Evolutionary conservation across 2,113 vertebrate species (phyloP), one percentile per base, ranked within the genome.

Genomic region (Apistogramma diplotaenia): DNA sequence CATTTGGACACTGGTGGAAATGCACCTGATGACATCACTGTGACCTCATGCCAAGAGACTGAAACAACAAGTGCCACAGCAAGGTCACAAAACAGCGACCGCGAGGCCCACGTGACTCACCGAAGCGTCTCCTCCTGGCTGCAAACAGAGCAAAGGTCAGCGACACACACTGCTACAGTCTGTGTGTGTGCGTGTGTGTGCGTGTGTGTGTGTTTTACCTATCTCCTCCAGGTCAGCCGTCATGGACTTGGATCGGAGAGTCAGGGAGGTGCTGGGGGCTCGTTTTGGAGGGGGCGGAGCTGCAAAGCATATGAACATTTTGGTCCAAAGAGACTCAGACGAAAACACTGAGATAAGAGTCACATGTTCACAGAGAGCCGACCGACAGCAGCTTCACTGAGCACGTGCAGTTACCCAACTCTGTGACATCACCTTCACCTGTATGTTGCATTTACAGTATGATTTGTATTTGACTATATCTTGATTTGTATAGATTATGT

Each of bases 161-260:
- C 73, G 61, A 86, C 74, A 81, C 62, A 58, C 57, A 79, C 62
- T 21, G 37, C 75, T 74, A n/a, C 25, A 35, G 56, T 70, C n/a
- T 35, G 31, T 71, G 56, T 74, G 77, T 67, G 53, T 56, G 33
- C 74, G 53, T 75, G 72, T 43, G 57, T 65, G 46, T 81, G 58
- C 51, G 58, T 79, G 37, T 70, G 31, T 61, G 70, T 78, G 2
- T 67, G 58, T 74, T 94, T 80, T 86, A 99, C 98, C 98, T 77
- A 99, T 96, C 87, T 99, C 98, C 84, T 99, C 98, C 54, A 99
- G 96, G 89, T 99, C 98, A 2, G 98, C 97, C 0, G 98, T 99
- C 98, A 99, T 99, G 91, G 98, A 99, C 89, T 99, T 99, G 95
- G 98, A 99, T 59, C 98, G 96, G 76, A 99, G 96, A 0, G 98